Evolutionary conservation across 1,140 invertebrate genomes (phyloP), one percentile per base, ranked within the genome.

Genomic region (Drosophila lacertosa): DNA sequence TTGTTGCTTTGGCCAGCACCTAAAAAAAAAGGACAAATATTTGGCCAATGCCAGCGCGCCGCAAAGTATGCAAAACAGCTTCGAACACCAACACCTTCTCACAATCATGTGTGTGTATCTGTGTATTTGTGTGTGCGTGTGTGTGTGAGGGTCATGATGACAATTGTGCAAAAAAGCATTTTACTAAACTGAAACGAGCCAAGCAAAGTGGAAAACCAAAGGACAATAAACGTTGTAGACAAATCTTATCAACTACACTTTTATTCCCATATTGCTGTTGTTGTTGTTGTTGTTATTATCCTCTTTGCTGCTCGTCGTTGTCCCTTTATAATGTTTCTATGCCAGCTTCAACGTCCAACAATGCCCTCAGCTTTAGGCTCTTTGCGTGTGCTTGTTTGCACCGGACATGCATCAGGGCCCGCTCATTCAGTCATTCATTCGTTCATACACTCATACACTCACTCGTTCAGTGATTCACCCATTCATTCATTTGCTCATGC

Each of bases 61-160:
- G 55, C 74, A 88, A 88, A 88, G 82, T 88, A 88, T 88, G 82
- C 82, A 88, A 88, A 88, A 78, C 77, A 82, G 74, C 74, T 88
- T 77, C 71, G 59, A n/a, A n/a, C n/a, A 70, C 77, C 65, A 86
- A 84, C 81, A 81, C 81, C 81, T 86, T 79, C n/a, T n/a, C 72
- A 73, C 55, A 74, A 35, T 51, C 29, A 29, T 29, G 24, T 29
- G 57, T 55, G 13, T 35, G 35, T 48, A 26, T 47, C 32, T 39
- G 20, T 48, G 39, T 59, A 44, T 69, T 57, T 40, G 20, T 53
- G 39, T 59, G 44, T 69, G 73, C 35, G 58, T 63, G 64, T 66
- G 54, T 79, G 80, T 64, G 62, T 74, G 58, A 86, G 81, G 81
- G 81, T 86, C 81, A 84, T 80, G 81, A 80, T 86, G 81, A 84